A percentile compares a stretch with the other conserved stretches of the same genome.
These are phyloP conservation scores for Anaspis maculata DNA, from an alignment of 2,888 invertebrate species.

Conservation along the genomic window DNA sequence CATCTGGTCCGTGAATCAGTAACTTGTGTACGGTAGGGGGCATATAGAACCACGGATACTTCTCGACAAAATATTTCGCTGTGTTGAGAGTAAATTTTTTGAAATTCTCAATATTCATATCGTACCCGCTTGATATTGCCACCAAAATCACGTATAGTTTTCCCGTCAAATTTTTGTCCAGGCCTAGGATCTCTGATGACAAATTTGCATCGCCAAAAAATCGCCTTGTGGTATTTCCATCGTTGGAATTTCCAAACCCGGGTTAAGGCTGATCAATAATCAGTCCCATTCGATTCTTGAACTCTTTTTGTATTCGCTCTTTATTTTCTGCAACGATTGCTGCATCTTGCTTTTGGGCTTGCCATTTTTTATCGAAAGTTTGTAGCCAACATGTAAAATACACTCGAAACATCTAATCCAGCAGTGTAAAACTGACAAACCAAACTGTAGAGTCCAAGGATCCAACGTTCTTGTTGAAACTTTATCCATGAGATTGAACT, in stretches of 20 bases:
- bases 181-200: not conserved
- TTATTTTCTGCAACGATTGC: not conserved
- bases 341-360: not conserved
- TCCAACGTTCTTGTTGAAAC: not conserved
- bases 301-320: not conserved
- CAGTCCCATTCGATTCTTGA: not conserved
- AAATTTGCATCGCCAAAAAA: not conserved
- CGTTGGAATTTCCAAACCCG: not conserved
- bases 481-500: not conserved
- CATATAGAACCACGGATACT: too few species aligned
- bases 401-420: too few species aligned
- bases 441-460: not conserved
- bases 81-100: too few species aligned
- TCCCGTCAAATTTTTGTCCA: not conserved
- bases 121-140: too few species aligned
- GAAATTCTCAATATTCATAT: too few species aligned
- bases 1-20: too few species aligned
- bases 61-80: too few species aligned
- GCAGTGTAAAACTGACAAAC: too few species aligned
- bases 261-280: not conserved
- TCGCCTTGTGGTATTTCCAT: not conserved
- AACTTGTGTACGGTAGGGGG: too few species aligned
- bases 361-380: not conserved
- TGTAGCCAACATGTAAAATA: not conserved
- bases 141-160: too few species aligned